These are phyloP conservation scores for Desoria tigrina DNA, from an alignment of 2,888 invertebrate genomes.

Conservation along the genomic window DNA sequence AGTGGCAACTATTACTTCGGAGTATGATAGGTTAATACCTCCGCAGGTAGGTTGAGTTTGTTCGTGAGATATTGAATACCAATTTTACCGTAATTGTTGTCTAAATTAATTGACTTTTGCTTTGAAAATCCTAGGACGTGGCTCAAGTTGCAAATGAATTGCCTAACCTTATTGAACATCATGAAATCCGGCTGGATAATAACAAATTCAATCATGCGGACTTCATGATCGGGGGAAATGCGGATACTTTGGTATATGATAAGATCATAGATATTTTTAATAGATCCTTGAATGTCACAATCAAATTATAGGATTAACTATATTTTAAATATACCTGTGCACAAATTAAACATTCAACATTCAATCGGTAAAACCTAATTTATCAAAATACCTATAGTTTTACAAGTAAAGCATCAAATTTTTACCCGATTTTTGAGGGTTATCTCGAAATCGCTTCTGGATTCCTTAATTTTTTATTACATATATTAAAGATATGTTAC, in stretches of 20 bases:
- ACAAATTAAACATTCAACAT: too few relatives aligned
- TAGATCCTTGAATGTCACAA: neutral
- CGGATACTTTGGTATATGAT: slow-evolving; percentile 1
- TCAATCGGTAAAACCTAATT: too few relatives aligned
- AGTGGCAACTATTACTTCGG: slow-evolving; percentile 7
- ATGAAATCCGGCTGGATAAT: too few relatives aligned
- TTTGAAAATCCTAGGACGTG: slow-evolving; percentile 6
- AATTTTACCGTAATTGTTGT: neutral
- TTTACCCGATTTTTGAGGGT: too few relatives aligned
- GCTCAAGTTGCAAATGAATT: slow-evolving; percentile 5
- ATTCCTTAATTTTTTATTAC: too few relatives aligned
- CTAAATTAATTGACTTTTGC: neutral
- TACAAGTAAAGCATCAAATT: neutral
- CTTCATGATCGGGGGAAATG: slow-evolving; percentile 4
- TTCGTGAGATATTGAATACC: too few relatives aligned
- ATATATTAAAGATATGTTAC: too few relatives aligned
- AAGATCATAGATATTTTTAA: neutral
- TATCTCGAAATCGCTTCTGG: too few relatives aligned
- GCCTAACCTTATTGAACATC: neutral
- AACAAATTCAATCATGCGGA: slow-evolving; percentile 8
- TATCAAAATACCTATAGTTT: neutral
- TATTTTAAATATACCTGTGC: too few relatives aligned
- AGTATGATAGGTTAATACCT: neutral
- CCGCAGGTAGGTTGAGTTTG: neutral
- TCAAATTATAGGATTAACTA: too few relatives aligned